These are phyloP conservation scores for Encarsia formosa DNA, from an alignment of 2,888 invertebrate species.

Conservation along the genomic window DNA sequence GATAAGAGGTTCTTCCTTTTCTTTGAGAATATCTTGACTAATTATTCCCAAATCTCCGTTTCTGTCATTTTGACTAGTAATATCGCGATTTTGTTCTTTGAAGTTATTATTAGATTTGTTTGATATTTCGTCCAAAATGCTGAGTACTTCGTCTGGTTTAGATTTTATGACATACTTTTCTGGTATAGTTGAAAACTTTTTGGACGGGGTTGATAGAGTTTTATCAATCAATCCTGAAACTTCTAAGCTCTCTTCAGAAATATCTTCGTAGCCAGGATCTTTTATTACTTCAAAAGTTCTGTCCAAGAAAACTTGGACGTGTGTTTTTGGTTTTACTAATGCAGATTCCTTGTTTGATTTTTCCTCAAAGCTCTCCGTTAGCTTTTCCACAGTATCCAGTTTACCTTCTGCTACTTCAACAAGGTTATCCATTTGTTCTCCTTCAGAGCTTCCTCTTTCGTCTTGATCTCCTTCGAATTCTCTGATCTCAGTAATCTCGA, in stretches of 20 bases:
- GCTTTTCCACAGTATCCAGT: slow-evolving; percentile 35
- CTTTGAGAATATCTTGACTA: slow-evolving; percentile 1
- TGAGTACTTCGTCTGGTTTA: slow-evolving; percentile 41
- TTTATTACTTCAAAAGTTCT: slow-evolving; percentile 30
- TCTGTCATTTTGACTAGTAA: slow-evolving; percentile 3
- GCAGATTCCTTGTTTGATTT: neutral
- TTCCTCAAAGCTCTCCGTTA: slow-evolving; percentile 13
- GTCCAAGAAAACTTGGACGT: slow-evolving; percentile 18
- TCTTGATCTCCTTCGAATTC: slow-evolving; percentile 29
- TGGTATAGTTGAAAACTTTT: slow-evolving; percentile 34
- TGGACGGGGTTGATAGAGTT: neutral
- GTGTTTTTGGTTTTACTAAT: slow-evolving; percentile 15
- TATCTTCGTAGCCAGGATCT: slow-evolving; percentile 48
- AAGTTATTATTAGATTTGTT: slow-evolving; percentile 29
- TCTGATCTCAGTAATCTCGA: slow-evolving; percentile 7
- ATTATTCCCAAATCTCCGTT: neutral
- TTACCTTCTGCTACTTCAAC: slow-evolving; percentile 37
- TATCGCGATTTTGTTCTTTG: slow-evolving; percentile 1
- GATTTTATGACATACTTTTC: slow-evolving; percentile 40
- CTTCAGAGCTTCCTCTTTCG: slow-evolving; percentile 37
- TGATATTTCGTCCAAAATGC: slow-evolving; percentile 43
- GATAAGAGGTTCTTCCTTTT: slow-evolving; percentile 1
- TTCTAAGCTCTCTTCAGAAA: slow-evolving; percentile 48
- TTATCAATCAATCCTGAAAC: slow-evolving; percentile 46
- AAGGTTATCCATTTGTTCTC: slow-evolving; percentile 41